Evolutionary conservation across 2,797 vertebrate species (phyloP).

Genomic region (Myotis findleyi): DNA sequence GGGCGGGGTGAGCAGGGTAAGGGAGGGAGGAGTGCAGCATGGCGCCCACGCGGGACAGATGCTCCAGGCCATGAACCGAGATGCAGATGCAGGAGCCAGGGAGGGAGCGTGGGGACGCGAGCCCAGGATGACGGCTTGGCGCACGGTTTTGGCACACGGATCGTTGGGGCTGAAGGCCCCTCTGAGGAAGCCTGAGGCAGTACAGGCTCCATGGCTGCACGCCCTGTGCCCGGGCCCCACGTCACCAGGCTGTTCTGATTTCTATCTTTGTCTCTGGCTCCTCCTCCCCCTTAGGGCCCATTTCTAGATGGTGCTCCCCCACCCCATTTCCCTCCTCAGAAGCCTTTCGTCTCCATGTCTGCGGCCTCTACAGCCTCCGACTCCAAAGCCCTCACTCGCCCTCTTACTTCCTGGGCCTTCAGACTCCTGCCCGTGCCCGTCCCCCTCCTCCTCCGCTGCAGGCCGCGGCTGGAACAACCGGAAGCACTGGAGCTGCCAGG

Average conservation of each 20-base stretch:
- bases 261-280: not conserved
- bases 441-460: not conserved
- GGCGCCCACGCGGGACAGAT: not conserved
- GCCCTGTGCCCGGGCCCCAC: too few species aligned
- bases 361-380: accelerated
- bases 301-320: not conserved
- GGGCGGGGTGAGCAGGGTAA: not conserved
- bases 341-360: not conserved
- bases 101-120: not conserved
- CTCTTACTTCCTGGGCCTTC: not conserved
- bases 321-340: not conserved
- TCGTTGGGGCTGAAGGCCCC: not conserved
- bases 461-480: not conserved
- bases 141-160: not conserved
- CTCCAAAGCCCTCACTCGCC: not conserved
- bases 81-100: not conserved
- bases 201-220: not conserved
- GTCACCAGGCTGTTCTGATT: too few species aligned
- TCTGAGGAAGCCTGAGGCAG: not conserved
- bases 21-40: not conserved
- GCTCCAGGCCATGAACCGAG: too few species aligned
- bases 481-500: not conserved
- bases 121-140: too few species aligned
- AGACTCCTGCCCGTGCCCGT: not conserved
- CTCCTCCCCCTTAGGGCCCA: not conserved